phyloP scores from a whole-genome alignment of 2,113 vertebrate species.

The Copsychus sechellarum region DNA sequence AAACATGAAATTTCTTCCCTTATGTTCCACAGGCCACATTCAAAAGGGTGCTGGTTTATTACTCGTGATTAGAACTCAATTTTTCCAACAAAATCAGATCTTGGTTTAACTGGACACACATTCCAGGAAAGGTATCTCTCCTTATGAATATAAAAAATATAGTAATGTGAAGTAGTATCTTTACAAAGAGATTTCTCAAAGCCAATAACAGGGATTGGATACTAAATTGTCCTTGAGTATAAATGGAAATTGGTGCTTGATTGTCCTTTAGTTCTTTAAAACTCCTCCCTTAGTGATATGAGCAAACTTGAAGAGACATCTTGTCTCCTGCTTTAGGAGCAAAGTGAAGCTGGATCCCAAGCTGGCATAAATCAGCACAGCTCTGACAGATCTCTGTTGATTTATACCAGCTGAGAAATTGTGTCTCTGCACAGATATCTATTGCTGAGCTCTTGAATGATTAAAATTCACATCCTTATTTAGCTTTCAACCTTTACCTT shows the following conservation, averaged over 20 bases:
- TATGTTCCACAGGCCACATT: not conserved
- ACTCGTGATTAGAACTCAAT: not conserved
- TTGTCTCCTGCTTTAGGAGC: not conserved
- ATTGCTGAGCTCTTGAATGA: not conserved
- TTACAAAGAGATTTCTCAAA: not conserved
- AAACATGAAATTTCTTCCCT: not conserved
- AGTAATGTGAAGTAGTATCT: not conserved
- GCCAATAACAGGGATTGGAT: not conserved
- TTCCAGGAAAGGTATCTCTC: not conserved
- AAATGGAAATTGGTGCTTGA: not conserved
- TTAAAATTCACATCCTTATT: slow-evolving; percentile 15
- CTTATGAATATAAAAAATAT: not conserved
- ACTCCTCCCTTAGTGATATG: not conserved
- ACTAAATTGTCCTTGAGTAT: not conserved
- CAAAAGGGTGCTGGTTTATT: not conserved
- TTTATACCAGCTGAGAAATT: not conserved
- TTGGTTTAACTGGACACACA: not conserved
- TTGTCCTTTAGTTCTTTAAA: not conserved
- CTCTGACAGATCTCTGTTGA: slow-evolving; percentile 9
- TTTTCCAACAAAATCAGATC: not conserved
- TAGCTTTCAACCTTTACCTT: not conserved
- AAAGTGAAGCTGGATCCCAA: not conserved
- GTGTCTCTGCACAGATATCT: not conserved
- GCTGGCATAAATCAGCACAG: not conserved
- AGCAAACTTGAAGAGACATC: not conserved